A percentile compares a stretch with the other conserved stretches of the same genome.
Evolutionary conservation across 2,888 invertebrate species (phyloP).

Genomic region (Hirudinaria manillensis): DNA sequence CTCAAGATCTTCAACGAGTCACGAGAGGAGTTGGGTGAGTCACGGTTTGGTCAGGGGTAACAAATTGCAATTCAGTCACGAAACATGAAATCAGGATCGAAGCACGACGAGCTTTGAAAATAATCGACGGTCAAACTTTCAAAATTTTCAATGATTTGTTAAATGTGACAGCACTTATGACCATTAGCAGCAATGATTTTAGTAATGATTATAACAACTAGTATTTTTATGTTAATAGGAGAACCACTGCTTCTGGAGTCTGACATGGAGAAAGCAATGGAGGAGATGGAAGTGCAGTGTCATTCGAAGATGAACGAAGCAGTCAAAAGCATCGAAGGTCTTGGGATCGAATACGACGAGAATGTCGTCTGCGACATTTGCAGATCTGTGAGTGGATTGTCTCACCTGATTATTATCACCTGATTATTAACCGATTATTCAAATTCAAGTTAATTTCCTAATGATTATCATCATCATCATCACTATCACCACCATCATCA

Average conservation of each 20-base stretch:
- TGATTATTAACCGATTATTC: conserved; percentile 58
- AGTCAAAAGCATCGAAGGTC: conserved; percentile 52
- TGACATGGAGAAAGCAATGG: conserved; percentile 81
- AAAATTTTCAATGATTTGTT: conserved; percentile 79
- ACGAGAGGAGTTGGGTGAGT: conserved; percentile 62
- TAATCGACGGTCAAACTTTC: not conserved
- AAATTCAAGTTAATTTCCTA: conserved; percentile 19
- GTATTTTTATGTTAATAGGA: conserved; percentile 49
- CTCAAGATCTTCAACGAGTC: conserved; percentile 79
- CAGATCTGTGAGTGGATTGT: conserved; percentile 65
- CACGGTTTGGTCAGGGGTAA: too few species aligned
- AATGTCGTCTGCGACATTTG: conserved; percentile 98
- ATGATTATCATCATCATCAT: conserved; percentile 27
- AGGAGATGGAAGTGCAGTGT: conserved; percentile 74
- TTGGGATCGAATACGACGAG: conserved; percentile 94
- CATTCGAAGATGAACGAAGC: conserved; percentile 51
- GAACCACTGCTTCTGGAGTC: conserved; percentile 67
- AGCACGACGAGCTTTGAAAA: too few species aligned
- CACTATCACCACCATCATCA: conserved; percentile 26
- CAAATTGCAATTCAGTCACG: too few species aligned
- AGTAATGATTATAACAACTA: conserved; percentile 59
- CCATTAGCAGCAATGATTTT: too few species aligned
- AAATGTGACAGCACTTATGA: conserved; percentile 81
- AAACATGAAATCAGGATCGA: too few species aligned
- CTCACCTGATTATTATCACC: conserved; percentile 97